Evolutionary conservation across 2,113 vertebrate genomes (phyloP), one percentile per base, ranked within the genome.

Genomic region (Procavia capensis): DNA sequence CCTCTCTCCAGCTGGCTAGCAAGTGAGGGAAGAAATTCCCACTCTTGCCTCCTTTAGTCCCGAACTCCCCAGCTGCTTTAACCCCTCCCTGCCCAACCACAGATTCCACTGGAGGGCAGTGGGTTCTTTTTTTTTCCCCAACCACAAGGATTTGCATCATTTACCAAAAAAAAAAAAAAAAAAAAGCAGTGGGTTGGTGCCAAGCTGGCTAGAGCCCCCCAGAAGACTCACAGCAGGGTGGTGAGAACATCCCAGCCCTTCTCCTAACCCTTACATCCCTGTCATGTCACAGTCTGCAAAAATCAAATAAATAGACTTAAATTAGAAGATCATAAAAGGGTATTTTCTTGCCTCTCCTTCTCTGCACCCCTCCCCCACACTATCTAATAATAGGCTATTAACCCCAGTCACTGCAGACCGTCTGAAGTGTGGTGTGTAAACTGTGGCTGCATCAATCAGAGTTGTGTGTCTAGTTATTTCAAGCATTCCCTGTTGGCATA

Each of bases 381-480:
- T 85, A 84, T 94, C 98, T 97, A 98, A 98, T 98, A 98, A 98
- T 98, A 98, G 98, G 96, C 97, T 97, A 98, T 98, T 98, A 98
- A 98, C 98, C 98, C 98, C 96, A 97, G 96, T 95, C 97, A 96
- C 98, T 97, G 97, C 96, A 98, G 97, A 94, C 97, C 43, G 93
- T 98, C 98, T 98, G 96, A 98, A 98, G 96, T 94, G 96, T 97
- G 97, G 93, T 97, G 97, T 97, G 93, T 97, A 98, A 98, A 98
- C 97, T 81, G 89, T 95, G 97, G 97, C 97, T 97, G 96, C 98
- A 97, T 98, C 98, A 98, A 97, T 98, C 98, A 98, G 97, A 97
- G 97, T 97, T 97, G 97, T 98, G 95, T 97, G 98, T 97, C 97
- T 98, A 95, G 98, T 96, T 98, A 96, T 98, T 98, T 98, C 97